Evolutionary conservation across 2,888 invertebrate species (phyloP), one percentile per base, ranked within the genome.

Genomic region (Antheraea yamamai): DNA sequence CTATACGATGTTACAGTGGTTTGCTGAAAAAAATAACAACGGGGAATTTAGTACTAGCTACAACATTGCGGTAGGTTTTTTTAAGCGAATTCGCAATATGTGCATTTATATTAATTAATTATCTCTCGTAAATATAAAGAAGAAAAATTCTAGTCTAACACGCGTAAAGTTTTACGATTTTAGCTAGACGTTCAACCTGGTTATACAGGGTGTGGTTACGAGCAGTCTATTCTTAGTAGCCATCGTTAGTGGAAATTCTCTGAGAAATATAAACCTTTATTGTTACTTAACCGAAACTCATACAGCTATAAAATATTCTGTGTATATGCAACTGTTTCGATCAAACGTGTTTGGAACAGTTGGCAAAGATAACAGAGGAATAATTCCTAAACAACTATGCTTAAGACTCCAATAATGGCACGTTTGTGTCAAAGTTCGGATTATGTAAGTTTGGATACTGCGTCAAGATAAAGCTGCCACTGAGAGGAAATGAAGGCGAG

Each of bases 331-430:
- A 1, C 10, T n/a, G n/a, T n/a, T 20, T 58, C 58, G 20, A 58
- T 58, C n/a, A 55, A 18, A 6, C 55, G 16, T n/a, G n/a, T n/a
- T 58, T n/a, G 58, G 8, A 58, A 58, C 10, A 20, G 58, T 18
- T n/a, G 58, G 10, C 58, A 58, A 58, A n/a, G 58, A 58, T 58
- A 58, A 58, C 16, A 18, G 58, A n/a, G n/a, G 58, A 52, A 58
- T n/a, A n/a, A 58, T 58, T 58, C 20, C 58, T 58, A 58, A 58
- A 58, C 58, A 58, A 58, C n/a, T 58, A 58, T n/a, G 20, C 58
- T 58, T 58, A 58, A 58, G 58, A 58, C 58, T 58, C 58, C 58
- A 58, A 58, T 58, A 58, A 58, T 20, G n/a, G n/a, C 58, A 58
- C 18, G 20, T 20, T 58, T n/a, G 58, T n/a, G 58, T 58, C 20